Evolutionary conservation across 2,888 invertebrate species (phyloP).

Genomic region (Dynastes grantii): DNA sequence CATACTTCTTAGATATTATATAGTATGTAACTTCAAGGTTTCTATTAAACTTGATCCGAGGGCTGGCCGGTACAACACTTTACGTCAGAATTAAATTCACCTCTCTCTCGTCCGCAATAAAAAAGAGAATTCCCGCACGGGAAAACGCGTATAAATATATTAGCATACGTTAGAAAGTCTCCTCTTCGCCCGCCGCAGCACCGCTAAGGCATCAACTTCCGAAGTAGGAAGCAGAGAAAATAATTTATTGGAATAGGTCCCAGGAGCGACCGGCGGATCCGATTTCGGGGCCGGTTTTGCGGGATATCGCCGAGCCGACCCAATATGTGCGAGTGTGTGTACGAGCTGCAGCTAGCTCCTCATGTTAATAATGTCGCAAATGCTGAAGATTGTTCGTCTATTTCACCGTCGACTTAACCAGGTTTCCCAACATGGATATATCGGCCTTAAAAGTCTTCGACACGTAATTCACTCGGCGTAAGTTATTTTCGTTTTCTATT

Average conservation of each 20-base stretch:
- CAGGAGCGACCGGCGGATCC: slow-evolving; percentile 52
- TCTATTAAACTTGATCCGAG: slow-evolving; percentile 26
- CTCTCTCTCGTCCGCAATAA: slow-evolving; percentile 30
- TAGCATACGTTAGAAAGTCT: slow-evolving; percentile 54
- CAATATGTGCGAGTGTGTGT: slow-evolving; percentile 15
- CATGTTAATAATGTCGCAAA: slow-evolving; percentile 57
- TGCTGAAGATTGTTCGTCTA: slow-evolving; percentile 55
- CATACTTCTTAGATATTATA: slow-evolving; percentile 19
- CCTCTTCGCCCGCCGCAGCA: background rate
- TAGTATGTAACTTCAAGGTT: slow-evolving; percentile 35
- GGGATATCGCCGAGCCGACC: slow-evolving; percentile 54
- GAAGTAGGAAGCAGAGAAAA: slow-evolving; percentile 33
- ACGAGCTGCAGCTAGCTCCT: slow-evolving; percentile 45
- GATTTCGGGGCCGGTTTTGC: slow-evolving; percentile 53
- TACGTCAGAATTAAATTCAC: slow-evolving; percentile 5
- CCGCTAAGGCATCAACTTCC: too few species aligned
- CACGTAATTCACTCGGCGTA: slow-evolving; percentile 15
- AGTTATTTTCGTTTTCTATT: slow-evolving; percentile 1
- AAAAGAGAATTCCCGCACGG: slow-evolving; percentile 33
- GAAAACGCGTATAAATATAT: slow-evolving; percentile 55
- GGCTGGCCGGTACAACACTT: background rate
- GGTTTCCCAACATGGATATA: slow-evolving; percentile 50
- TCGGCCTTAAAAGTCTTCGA: slow-evolving; percentile 50
- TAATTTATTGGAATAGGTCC: slow-evolving; percentile 56
- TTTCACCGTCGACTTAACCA: slow-evolving; percentile 55